A percentile compares a stretch with the other conserved stretches of the same genome.
phyloP scores from a whole-genome alignment of 2,113 vertebrate species.

The Macrotis lagotis region DNA sequence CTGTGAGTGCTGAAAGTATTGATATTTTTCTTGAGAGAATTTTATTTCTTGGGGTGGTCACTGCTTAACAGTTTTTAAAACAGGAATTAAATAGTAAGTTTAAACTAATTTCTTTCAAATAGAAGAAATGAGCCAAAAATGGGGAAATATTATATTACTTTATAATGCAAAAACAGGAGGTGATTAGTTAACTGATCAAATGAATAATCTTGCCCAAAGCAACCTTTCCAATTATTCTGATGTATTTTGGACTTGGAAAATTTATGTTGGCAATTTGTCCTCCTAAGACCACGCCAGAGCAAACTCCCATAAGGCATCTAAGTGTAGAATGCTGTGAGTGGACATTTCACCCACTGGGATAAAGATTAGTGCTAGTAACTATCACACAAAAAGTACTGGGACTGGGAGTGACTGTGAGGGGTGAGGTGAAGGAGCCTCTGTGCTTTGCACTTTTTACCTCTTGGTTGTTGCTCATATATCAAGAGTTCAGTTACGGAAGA shows the following conservation, averaged over 20 bases:
- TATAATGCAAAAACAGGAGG: conserved; percentile 30
- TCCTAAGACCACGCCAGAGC: conserved; percentile 56
- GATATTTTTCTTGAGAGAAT: too few relatives aligned
- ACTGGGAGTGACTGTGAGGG: conserved; percentile 18
- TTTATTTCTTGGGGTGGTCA: background rate
- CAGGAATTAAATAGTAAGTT: conserved; percentile 17
- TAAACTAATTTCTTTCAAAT: conserved; percentile 39
- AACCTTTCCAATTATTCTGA: conserved; percentile 72
- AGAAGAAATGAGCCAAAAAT: conserved; percentile 39
- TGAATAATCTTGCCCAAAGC: conserved; percentile 58
- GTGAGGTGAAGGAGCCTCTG: conserved; percentile 16
- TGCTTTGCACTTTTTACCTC: conserved; percentile 66
- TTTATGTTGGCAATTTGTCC: conserved; percentile 74
- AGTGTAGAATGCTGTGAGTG: conserved; percentile 55
- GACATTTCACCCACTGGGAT: conserved; percentile 30
- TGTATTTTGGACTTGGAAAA: conserved; percentile 74
- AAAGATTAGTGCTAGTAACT: background rate
- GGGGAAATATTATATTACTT: conserved; percentile 32
- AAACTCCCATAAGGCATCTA: conserved; percentile 56
- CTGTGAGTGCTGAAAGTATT: background rate
- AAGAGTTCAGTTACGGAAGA: conserved; percentile 16
- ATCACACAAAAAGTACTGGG: conserved; percentile 1
- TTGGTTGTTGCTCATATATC: conserved; percentile 20
- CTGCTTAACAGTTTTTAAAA: conserved; percentile 45
- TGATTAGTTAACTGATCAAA: conserved; percentile 56